These are phyloP conservation scores for Calephelis perditalis DNA, from an alignment of 2,888 invertebrate genomes.

Conservation along the genomic window DNA sequence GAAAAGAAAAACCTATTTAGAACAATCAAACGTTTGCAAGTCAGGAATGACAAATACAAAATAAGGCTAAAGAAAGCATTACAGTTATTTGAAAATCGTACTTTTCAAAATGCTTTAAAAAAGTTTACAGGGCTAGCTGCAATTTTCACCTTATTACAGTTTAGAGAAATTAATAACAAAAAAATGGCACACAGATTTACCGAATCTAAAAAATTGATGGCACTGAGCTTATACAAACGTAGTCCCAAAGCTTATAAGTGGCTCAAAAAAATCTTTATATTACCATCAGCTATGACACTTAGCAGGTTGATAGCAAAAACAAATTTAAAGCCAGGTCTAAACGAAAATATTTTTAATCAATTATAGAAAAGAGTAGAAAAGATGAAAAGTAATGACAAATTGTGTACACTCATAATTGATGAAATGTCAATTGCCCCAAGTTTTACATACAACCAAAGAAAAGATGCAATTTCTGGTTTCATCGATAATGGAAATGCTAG, in stretches of 20 bases:
- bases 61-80: not conserved
- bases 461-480: conserved; percentile 17
- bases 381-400: conserved; percentile 16
- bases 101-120: not conserved
- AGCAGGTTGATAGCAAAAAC: conserved; percentile 8
- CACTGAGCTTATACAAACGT: not conserved
- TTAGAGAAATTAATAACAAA: not conserved
- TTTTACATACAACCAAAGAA: conserved; percentile 11
- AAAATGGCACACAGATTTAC: not conserved
- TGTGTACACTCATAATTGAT: conserved; percentile 19
- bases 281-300: conserved; percentile 10
- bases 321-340: conserved; percentile 15
- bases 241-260: conserved; percentile 15
- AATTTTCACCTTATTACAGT: not conserved
- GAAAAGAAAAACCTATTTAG: too few relatives aligned
- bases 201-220: not conserved
- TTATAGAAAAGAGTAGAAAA: conserved; percentile 2
- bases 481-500: conserved; percentile 13
- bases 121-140: not conserved
- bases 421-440: conserved; percentile 20
- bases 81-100: not conserved
- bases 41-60: not conserved
- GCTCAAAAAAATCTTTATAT: conserved; percentile 12
- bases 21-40: not conserved
- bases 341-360: conserved; percentile 12